These are phyloP conservation scores for Crocuta crocuta DNA, from an alignment of 2,113 vertebrate species.

Conservation along the genomic window DNA sequence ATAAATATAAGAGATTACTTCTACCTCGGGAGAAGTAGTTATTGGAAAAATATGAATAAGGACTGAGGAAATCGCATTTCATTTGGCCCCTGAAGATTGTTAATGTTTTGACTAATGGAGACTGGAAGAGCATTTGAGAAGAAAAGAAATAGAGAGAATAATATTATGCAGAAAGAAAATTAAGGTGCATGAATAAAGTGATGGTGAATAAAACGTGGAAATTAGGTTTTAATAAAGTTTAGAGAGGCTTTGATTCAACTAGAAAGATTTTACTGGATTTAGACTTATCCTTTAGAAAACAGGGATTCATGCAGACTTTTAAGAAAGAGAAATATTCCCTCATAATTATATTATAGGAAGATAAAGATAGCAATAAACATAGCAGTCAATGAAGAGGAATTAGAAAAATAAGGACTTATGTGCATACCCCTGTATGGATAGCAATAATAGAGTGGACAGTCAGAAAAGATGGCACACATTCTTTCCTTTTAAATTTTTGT, in stretches of 20 bases:
- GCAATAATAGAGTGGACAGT: background rate
- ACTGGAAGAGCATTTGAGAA: background rate
- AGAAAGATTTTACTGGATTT: background rate
- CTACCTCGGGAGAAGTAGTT: background rate
- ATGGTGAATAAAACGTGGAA: background rate
- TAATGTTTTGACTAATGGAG: background rate
- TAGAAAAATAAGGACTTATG: background rate
- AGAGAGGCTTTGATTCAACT: background rate
- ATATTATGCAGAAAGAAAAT: background rate
- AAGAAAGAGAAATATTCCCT: background rate
- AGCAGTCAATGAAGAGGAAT: background rate
- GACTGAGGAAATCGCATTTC: background rate
- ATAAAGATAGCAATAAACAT: background rate
- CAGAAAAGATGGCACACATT: background rate
- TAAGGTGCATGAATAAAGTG: background rate
- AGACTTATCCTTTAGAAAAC: background rate
- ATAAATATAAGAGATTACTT: background rate
- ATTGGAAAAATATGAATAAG: background rate
- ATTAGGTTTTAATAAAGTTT: background rate
- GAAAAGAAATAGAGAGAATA: background rate
- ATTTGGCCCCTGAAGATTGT: background rate
- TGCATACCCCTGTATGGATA: background rate
- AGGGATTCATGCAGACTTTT: background rate
- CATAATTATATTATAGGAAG: background rate
- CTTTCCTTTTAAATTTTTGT: too few relatives aligned